Percentiles rank a stretch among this genome's conserved stretches.
Evolutionary conservation across 1,140 invertebrate genomes (phyloP).

Genomic region (Drosophila lini): DNA sequence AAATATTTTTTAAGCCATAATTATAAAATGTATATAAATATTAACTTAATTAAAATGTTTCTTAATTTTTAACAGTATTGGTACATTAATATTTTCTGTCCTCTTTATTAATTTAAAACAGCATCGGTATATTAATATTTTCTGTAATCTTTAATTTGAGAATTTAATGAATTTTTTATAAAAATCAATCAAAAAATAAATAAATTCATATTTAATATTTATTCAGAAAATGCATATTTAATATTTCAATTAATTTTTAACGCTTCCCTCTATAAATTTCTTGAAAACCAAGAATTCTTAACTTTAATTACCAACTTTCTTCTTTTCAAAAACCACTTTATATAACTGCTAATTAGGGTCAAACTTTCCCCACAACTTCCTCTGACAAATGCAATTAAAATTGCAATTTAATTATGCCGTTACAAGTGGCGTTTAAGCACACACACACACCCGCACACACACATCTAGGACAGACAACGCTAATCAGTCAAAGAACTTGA

Average conservation of each 20-base stretch:
- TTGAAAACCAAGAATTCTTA: neutral
- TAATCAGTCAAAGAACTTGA: constrained; percentile 47
- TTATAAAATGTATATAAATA: too few species aligned
- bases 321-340: neutral
- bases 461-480: neutral
- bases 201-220: too few species aligned
- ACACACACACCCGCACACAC: neutral
- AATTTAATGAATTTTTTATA: too few species aligned
- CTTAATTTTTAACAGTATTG: too few species aligned
- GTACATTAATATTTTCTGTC: too few species aligned
- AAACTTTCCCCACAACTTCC: constrained; percentile 1
- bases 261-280: neutral
- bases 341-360: constrained; percentile 9
- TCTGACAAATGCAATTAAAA: constrained; percentile 33
- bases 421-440: constrained; percentile 22
- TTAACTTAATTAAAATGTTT: too few species aligned
- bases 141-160: too few species aligned
- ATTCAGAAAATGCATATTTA: neutral
- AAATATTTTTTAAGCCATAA: too few species aligned
- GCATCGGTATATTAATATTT: too few species aligned
- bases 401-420: constrained; percentile 40
- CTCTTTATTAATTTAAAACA: too few species aligned
- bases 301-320: neutral
- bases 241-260: neutral
- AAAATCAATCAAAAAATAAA: too few species aligned